Base-by-base conservation (phyloP, 2,113 vertebrate species). In the Mormyrus lacerda region DNA sequence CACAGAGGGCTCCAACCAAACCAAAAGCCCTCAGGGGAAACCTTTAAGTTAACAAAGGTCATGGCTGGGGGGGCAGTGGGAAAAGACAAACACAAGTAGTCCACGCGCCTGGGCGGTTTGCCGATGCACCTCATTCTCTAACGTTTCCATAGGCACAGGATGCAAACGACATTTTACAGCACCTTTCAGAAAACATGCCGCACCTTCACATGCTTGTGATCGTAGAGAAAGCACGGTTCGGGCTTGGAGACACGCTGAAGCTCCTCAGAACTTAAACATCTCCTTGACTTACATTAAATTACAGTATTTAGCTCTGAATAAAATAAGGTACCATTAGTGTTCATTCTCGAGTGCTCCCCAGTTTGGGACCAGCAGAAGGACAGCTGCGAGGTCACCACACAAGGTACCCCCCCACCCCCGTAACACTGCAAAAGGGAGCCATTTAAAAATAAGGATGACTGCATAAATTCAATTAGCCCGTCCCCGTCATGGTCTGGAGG, bases 401-500 rank as follows among this genome's bases (percentile, higher is more conserved):
- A 76, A 39, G 15, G 35, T 39, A 19, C 51, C 51, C 10, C 50
- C 61, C 24, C 61, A 9, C 96, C 97, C 97, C 94, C 93, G 96
- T 91, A 94, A 93, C 96, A 96, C 92, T 98, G 97, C 98, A 97
- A 96, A 95, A 96, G 48, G 98, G 96, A 97, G 98, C 97, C 98
- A 98, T 99, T 99, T 99, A 98, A 99, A 99, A 97, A 98, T 98
- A 98, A 98, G 97, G 95, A 95, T 94, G 97, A 98, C 98, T 98
- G 98, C 97, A 99, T 99, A 98, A 98, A 99, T 99, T 98, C 97
- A 99, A 99, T 99, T 99, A 99, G 96, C 96, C 96, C 96, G 94
- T 97, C 98, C 98, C 98, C 94, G 96, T 96, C 98, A 99, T 96
- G 98, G 97, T 94, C 96, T 96, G 97, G 97, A 97, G 96, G 97